Evolutionary conservation across 2,797 vertebrate species (phyloP), one percentile per base, ranked within the genome.

Genomic region (Vireo griseus): DNA sequence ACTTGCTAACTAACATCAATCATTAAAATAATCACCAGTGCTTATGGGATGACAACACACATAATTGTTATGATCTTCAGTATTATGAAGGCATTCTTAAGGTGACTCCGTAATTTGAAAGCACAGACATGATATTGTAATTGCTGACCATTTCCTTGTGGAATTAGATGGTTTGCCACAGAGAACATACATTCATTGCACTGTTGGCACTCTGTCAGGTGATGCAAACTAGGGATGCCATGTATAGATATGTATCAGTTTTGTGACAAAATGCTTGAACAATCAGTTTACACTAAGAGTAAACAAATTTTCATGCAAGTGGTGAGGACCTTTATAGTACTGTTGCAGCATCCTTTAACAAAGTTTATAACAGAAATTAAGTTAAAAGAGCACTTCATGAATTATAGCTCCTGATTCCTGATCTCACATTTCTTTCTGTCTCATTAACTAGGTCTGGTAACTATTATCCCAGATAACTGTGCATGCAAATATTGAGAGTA

Each of bases 191-290:
- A 33, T 66, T 58, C n/a, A 19, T 66, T 51, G 10, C 17, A 54
- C 14, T 58, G 14, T 9, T 74, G 37, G 28, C 7, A 48, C 10
- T 69, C 39, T 40, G 39, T 59, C n/a, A 45, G 22, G 9, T 83
- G 51, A 79, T 57, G 33, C 18, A 83, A 52, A 75, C 29, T 65
- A 66, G 24, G 39, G 26, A 24, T 62, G 14, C 22, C 26, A 17
- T 3, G 2, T 19, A 31, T 2, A 79, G 8, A 21, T 29, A 51
- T 0, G 9, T 63, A 59, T 16, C 15, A 29, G 2, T n/a, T 39
- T 44, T 28, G 16, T 20, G 15, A 40, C 28, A 67, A 58, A 73
- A 35, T 40, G 6, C 14, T 91, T 80, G 33, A 71, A 63, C 15
- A 47, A 42, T 1, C 2, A 42, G 5, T 55, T 87, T 44, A 44